Percentiles rank a stretch among this genome's conserved stretches.
These are phyloP conservation scores for Anguilla japonica DNA, from an alignment of 2,113 vertebrate genomes.

Conservation along the genomic window DNA sequence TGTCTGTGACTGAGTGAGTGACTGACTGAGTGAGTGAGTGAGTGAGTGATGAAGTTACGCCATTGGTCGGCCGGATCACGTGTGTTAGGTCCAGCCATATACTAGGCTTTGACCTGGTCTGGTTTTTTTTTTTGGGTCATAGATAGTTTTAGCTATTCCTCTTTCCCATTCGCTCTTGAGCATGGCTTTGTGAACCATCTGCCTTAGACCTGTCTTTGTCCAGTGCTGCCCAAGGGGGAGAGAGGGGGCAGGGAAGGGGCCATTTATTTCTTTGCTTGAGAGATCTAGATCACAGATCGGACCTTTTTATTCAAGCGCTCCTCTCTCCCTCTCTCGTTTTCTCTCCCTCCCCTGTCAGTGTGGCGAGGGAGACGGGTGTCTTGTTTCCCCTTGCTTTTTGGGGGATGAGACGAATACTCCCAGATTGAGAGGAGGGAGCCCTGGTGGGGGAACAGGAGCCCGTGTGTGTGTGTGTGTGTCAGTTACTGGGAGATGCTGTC, in stretches of 20 bases:
- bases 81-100: no score
- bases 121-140: not conserved
- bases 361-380: slow-evolving; percentile 1
- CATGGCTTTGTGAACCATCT: not conserved
- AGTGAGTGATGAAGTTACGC: no score
- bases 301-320: not conserved
- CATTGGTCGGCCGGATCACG: no score
- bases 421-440: not conserved
- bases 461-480: not conserved
- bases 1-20: no score
- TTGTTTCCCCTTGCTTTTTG: slow-evolving; percentile 1
- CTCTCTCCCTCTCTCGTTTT: not conserved
- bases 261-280: not conserved
- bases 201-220: not conserved
- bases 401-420: slow-evolving; percentile 17
- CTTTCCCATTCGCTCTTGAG: no score
- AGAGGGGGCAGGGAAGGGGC: not conserved
- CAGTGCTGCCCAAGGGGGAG: not conserved
- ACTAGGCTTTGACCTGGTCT: not conserved
- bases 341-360: not conserved
- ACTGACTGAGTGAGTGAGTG: no score
- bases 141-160: no score
- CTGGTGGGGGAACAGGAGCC: not conserved
- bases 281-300: not conserved
- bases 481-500: slow-evolving; percentile 3